Evolutionary conservation across 2,797 vertebrate genomes (phyloP).

Genomic region (Alca torda): DNA sequence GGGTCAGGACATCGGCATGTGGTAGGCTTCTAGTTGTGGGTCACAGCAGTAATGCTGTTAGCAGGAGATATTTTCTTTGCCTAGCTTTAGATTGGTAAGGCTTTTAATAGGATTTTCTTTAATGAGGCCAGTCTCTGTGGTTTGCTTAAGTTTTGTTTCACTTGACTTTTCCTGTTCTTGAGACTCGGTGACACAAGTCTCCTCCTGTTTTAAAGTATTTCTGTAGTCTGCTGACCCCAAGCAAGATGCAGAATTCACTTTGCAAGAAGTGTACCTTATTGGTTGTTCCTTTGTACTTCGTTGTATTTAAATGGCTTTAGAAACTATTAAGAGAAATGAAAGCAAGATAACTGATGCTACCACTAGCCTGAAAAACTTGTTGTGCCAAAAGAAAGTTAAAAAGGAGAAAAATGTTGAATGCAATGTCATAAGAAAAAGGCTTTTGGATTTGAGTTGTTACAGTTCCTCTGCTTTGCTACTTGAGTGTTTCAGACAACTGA

Average conservation of each 20-base stretch:
- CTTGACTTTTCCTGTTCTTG: not conserved
- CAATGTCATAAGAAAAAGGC: not conserved
- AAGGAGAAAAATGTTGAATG: not conserved
- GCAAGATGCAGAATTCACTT: not conserved
- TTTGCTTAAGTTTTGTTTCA: not conserved
- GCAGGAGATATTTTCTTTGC: not conserved
- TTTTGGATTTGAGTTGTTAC: not conserved
- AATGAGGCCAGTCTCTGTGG: not conserved
- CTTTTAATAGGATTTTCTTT: slow-evolving; percentile 41
- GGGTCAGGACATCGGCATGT: not conserved
- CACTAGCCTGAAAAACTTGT: not conserved
- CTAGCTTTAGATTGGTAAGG: slow-evolving; percentile 18
- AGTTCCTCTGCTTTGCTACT: not conserved
- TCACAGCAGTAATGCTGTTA: slow-evolving; percentile 12
- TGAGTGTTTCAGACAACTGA: not conserved
- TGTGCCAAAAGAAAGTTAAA: not conserved
- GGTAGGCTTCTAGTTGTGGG: not conserved
- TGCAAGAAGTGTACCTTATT: not conserved
- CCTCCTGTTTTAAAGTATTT: not conserved
- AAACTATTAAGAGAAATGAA: not conserved
- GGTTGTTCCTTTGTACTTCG: not conserved
- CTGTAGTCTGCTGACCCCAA: not conserved
- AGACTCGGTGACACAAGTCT: not conserved
- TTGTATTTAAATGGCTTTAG: not conserved
- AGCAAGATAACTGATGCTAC: not conserved